phyloP scores from a whole-genome alignment of 2,797 vertebrate species.

The Intellagama lesueurii region DNA sequence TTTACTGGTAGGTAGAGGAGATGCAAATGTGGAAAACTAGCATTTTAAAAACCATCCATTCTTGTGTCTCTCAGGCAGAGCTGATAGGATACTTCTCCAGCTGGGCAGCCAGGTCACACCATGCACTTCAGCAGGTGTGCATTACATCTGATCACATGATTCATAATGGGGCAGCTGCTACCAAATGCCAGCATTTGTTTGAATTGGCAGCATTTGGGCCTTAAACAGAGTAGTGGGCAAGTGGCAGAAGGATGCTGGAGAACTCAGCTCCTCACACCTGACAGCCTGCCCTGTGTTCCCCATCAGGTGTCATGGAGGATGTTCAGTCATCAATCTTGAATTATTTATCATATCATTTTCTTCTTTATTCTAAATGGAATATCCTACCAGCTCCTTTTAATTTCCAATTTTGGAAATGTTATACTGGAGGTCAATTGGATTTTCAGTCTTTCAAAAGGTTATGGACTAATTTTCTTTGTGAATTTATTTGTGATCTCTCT shows the following conservation, averaged over 20 bases:
- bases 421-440: slow-evolving; percentile 59
- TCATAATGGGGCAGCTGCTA: not conserved
- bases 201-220: not conserved
- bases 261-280: not conserved
- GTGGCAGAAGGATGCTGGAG: not conserved
- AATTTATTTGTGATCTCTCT: slow-evolving; percentile 52
- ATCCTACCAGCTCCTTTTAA: slow-evolving; percentile 13
- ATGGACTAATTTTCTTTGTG: slow-evolving; percentile 48
- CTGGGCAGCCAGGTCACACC: not conserved
- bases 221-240: not conserved
- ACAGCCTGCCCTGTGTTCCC: not conserved
- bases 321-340: not conserved
- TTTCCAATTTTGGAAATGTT: slow-evolving; percentile 48
- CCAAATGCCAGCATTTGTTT: not conserved
- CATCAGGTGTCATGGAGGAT: not conserved
- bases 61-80: not conserved
- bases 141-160: not conserved
- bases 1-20: too few relatives aligned
- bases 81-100: not conserved
- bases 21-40: too few relatives aligned
- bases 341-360: not conserved
- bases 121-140: not conserved
- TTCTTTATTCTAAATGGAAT: not conserved
- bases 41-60: too few relatives aligned
- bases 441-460: slow-evolving; percentile 61